phyloP scores from a whole-genome alignment of 2,888 invertebrate species.

The Cabera pusaria region DNA sequence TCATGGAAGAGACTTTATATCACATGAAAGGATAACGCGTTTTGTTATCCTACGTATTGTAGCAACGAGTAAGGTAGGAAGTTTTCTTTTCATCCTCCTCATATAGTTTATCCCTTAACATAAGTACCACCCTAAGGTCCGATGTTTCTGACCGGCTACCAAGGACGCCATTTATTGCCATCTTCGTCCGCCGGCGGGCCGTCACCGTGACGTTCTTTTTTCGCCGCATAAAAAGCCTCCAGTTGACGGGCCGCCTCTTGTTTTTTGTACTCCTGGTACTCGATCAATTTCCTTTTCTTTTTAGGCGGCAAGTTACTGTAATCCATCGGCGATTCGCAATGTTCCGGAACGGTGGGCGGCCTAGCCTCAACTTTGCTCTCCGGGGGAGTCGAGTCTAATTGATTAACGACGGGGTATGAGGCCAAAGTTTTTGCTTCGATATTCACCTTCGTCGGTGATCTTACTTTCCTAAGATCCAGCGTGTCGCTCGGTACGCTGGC shows the following conservation, averaged over 20 bases:
- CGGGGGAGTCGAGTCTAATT: constrained; percentile 49
- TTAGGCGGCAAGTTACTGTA: constrained; percentile 80
- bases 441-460: constrained; percentile 61
- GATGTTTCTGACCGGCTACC: no score
- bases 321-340: constrained; percentile 76
- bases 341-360: constrained; percentile 64
- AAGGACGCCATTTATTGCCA: constrained; percentile 72
- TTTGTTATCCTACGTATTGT: no score
- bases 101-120: no score
- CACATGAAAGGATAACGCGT: constrained; percentile 54
- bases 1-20: constrained; percentile 76
- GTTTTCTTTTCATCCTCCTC: no score
- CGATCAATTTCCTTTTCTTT: constrained; percentile 80
- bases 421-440: constrained; percentile 47
- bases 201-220: constrained; percentile 55
- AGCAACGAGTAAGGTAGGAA: no score
- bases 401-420: constrained; percentile 42
- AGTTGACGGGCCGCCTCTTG: constrained; percentile 74
- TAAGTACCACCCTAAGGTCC: no score
- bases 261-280: constrained; percentile 80
- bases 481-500: constrained; percentile 56
- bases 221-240: constrained; percentile 66
- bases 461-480: constrained; percentile 71
- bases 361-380: constrained; percentile 58
- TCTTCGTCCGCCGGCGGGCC: constrained; percentile 64